Evolutionary conservation across 2,797 vertebrate species (phyloP), one percentile per base, ranked within the genome.

Genomic region (Channallabes apus): DNA sequence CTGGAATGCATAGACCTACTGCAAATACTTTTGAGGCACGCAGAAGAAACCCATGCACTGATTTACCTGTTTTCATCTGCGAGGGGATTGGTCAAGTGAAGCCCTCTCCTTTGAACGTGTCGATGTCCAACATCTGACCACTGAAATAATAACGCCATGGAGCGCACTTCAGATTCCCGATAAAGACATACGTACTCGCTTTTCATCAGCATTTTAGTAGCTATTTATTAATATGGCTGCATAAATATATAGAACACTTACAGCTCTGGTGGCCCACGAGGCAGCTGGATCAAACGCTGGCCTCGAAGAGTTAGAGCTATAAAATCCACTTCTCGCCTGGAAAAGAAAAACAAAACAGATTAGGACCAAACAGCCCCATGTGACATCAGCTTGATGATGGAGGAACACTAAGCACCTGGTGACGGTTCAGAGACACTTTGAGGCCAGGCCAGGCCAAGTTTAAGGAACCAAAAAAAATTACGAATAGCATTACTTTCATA

Each of bases 31-130:
- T 35, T 35, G 29, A 18, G 3, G 75, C n/a, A 59, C 12, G 4
- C 46, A 20, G 58, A 2, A 8, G 38, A 27, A 69, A 18, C 0
- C 1, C 18, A 6, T 61, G 11, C 3, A 79, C 11, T 27, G 54
- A 46, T 82, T 90, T 89, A 95, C 94, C 91, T 93, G 18, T 82
- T 71, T 54, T 77, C 20, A 51, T 90, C 88, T 51, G 89, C 69
- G 64, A 62, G 85, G 0, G 78, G 61, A 1, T 2, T 4, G 6
- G 86, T 91, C 29, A 91, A 22, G 56, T 94, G 91, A 83, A 95
- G 64, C 67, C n/a, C 84, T 82, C 86, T 94, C 82, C 75, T 90
- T 79, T 88, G 90, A 0, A 35, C 8, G 6, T 59, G 82, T 46
- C 80, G 71, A 65, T 54, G 69, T 18, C 11, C 62, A 61, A 41